phyloP scores from a whole-genome alignment of 2,797 vertebrate species.

The Sebastes cheni region DNA sequence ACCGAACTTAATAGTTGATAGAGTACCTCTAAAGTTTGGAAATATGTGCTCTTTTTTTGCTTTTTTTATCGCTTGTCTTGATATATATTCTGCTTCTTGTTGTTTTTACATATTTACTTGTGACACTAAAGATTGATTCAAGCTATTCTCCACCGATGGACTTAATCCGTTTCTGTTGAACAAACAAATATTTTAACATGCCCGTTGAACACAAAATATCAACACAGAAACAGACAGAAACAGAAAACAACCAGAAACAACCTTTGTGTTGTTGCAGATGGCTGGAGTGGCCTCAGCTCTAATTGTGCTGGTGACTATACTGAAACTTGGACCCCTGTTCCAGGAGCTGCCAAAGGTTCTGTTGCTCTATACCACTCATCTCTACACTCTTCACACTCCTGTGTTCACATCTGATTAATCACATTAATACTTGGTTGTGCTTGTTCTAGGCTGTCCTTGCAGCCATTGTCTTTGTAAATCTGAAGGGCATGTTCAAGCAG shows the following conservation, averaged over 20 bases:
- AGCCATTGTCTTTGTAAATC: slow-evolving; percentile 89
- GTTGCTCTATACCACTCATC: not conserved
- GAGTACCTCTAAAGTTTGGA: not conserved
- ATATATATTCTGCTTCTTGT: too few relatives aligned
- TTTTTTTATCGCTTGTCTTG: too few relatives aligned
- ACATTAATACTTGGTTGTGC: not conserved
- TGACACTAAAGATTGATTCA: too few relatives aligned
- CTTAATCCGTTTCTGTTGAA: not conserved
- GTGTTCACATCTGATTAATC: not conserved
- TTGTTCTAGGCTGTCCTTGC: slow-evolving; percentile 89
- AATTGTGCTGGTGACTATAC: slow-evolving; percentile 90
- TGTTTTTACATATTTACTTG: too few relatives aligned
- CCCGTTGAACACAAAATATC: not conserved
- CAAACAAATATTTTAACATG: not conserved
- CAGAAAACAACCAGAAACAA: not conserved
- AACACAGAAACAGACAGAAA: not conserved
- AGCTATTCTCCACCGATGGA: not conserved
- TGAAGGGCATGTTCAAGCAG: slow-evolving; percentile 95
- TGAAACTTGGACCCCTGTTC: slow-evolving; percentile 94
- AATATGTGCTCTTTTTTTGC: not conserved
- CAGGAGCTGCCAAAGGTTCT: slow-evolving; percentile 91
- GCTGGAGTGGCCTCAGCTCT: slow-evolving; percentile 87
- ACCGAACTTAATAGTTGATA: not conserved
- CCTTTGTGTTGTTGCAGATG: slow-evolving; percentile 78
- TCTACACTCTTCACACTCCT: not conserved